Evolutionary conservation across 2,113 vertebrate genomes (phyloP).

Genomic region (Oxyura jamaicensis): DNA sequence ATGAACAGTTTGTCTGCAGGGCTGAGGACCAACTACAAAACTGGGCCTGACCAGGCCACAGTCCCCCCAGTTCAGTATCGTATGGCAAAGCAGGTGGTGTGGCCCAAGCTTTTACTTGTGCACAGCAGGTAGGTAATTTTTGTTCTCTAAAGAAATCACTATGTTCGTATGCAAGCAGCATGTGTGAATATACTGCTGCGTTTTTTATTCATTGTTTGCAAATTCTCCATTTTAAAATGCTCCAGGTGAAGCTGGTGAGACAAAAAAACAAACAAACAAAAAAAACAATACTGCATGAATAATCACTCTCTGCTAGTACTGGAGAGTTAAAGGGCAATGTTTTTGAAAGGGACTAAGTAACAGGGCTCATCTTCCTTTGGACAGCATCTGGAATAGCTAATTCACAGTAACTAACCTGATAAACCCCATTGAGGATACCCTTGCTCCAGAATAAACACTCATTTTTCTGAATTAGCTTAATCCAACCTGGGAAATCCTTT

Average conservation of each 20-base stretch:
- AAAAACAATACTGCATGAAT: not conserved
- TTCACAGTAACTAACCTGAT: constrained; percentile 1
- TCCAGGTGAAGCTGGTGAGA: not conserved
- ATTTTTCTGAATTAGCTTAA: constrained; percentile 12
- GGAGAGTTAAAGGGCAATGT: not conserved
- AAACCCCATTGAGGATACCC: not conserved
- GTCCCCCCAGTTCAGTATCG: rapidly evolving
- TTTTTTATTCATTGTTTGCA: not conserved
- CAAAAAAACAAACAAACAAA: not conserved
- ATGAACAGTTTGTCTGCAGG: not conserved
- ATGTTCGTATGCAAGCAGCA: not conserved
- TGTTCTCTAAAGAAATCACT: not conserved
- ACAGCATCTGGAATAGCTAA: not conserved
- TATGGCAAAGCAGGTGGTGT: not conserved
- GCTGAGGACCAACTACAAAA: not conserved
- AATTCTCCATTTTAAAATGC: not conserved
- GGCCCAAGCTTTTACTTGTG: rapidly evolving
- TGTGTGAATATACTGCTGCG: rapidly evolving
- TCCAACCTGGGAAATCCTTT: not conserved
- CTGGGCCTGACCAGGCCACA: rapidly evolving
- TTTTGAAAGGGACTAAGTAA: not conserved
- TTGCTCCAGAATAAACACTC: not conserved
- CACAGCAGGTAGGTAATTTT: not conserved
- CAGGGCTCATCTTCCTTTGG: not conserved
- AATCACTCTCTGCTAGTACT: not conserved